Base-by-base conservation (phyloP, 2,888 invertebrate genomes). In the Metalampra italica region DNA sequence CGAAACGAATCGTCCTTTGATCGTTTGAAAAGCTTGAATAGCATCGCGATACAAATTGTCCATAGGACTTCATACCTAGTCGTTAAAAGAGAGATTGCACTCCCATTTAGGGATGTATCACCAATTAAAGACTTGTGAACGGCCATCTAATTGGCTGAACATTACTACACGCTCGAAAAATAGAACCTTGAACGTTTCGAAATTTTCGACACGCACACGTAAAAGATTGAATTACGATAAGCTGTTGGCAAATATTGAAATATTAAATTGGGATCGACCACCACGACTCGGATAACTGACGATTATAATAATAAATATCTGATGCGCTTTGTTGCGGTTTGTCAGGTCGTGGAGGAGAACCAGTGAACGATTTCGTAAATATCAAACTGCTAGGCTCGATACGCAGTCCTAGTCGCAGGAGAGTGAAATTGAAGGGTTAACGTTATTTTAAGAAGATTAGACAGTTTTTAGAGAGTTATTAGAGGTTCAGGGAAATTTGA, bases 191-290 rank as follows among this genome's bases (percentile, higher is more conserved):
- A 50, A 45, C 29, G 22, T 57, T 54, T 50, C 46, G 49, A 52
- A 46, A 46, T 40, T 55, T 56, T 55, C 57, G 58, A 56, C 58
- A 64, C 60, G 68, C 61, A 66, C 68, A 74, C 71, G 71, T 73
- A 72, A 60, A 70, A 75, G 55, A 75, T 75, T 64, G 63, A 61
- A 47, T 59, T 59, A 49, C 49, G 56, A 66, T 66, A 68, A 64
- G 43, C 41, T 47, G 54, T 54, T 37, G 42, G 51, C 53, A 58
- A 62, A 60, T 57, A 60, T 59, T 59, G 57, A 52, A 52, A 46
- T 50, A 52, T 56, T 56, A 52, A 50, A 53, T 52, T 49, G 42
- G 49, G 54, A 44, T 15, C 44, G 34, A 37, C 39, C 36, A 38
- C 50, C 29, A 49, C 45, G 51, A 47, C 29, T 22, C 15, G 15